These are phyloP conservation scores for Edolisoma coerulescens DNA, from an alignment of 2,113 vertebrate genomes.

Conservation along the genomic window DNA sequence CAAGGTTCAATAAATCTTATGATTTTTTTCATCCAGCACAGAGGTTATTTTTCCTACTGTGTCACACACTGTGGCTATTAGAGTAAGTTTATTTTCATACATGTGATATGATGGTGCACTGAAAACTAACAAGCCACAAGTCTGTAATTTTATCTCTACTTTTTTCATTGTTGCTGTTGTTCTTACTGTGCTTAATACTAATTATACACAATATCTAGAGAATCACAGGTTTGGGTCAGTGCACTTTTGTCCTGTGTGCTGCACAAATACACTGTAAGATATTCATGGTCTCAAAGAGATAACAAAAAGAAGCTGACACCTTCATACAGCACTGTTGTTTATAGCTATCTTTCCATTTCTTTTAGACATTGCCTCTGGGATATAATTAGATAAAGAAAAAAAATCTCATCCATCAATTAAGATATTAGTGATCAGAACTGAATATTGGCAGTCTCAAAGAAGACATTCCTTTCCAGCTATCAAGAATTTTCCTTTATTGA, in stretches of 20 bases:
- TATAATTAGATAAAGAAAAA: slow-evolving; percentile 23
- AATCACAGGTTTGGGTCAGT: background rate
- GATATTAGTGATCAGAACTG: slow-evolving; percentile 10
- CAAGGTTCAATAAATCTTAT: background rate
- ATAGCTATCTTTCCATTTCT: background rate
- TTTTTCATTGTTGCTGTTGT: background rate
- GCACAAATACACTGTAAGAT: background rate
- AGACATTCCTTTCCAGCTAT: slow-evolving; percentile 27
- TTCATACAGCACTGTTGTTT: background rate
- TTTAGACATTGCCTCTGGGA: background rate
- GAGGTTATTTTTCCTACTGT: background rate
- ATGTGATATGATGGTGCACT: background rate
- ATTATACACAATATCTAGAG: background rate
- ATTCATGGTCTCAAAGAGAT: background rate
- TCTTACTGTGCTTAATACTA: background rate
- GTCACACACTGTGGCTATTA: background rate
- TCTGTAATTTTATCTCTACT: background rate
- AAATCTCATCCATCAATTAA: background rate
- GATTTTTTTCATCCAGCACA: background rate
- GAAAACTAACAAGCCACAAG: background rate
- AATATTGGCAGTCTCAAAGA: background rate
- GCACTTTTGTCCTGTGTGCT: background rate
- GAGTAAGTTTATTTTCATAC: background rate
- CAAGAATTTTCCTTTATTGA: slow-evolving; percentile 39
- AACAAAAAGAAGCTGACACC: background rate